Base-by-base conservation (phyloP, 2,888 invertebrate genomes). In the Acanthosepion esculentum region DNA sequence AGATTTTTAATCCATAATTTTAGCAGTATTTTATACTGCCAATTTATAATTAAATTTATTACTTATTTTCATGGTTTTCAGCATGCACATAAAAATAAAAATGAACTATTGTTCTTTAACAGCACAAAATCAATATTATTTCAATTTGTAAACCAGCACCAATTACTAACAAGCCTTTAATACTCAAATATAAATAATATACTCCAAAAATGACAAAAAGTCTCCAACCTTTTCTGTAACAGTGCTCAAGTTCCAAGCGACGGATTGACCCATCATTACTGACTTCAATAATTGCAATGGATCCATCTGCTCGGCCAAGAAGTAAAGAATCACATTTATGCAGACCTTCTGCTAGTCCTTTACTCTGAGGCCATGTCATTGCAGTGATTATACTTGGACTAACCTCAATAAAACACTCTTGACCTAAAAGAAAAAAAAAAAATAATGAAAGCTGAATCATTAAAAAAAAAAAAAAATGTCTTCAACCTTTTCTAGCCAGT, bases 301-400 rank as follows among this genome's bases (percentile, higher is more conserved):
- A 98, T 41, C 98, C 98, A 96, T 98, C 98, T 29, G 98, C 97
- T 95, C 98, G 97, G 0, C 98, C 98, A 41, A 98, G 97, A 48
- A 98, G 96, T 78, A 98, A 97, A 95, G 97, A 97, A 95, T 98
- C 97, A 93, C 97, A 95, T 10, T 97, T 97, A 33, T 97, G 95
- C 91, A 96, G 96, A 6, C 97, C 97, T 23, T 97, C 97, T 95
- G 97, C 96, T 94, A 96, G 95, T 26, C 97, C 96, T 94, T 96
- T 96, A 95, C 96, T 95, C 94, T 96, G 97, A 0, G 98, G 98
- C 98, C 98, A 98, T 5, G 98, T 96, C 95, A 98, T 97, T 8
- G 98, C 97, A 0, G 97, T 97, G 55, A 97, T 97, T 96, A 96
- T 96, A 95, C 96, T 96, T 23, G 97, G 96, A 95, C 97, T 97